Conservation (phyloP, 2,113 vertebrate genomes). For the Microcebus lehilahytsara region DNA sequence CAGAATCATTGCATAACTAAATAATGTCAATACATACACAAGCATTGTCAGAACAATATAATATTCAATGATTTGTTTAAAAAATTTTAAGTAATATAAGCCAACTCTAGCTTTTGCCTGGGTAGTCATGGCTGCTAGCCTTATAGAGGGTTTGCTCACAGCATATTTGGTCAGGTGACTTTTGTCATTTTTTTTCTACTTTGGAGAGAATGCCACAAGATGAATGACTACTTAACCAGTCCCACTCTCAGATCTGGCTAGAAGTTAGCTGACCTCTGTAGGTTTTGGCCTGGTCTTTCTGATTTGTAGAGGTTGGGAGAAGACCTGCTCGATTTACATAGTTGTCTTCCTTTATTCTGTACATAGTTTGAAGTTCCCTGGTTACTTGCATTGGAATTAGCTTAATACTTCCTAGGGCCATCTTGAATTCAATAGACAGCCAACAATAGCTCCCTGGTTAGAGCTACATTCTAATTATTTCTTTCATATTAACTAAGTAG, state of each 20-base stretch:
- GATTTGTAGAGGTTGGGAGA: background rate
- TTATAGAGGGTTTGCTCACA: background rate
- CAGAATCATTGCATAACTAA: background rate
- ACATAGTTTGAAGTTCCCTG: background rate
- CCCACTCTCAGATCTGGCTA: background rate
- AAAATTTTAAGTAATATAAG: background rate
- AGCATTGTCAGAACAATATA: background rate
- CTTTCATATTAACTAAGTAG: background rate
- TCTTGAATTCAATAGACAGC: background rate
- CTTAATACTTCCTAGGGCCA: background rate
- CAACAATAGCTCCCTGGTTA: background rate
- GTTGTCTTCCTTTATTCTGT: background rate
- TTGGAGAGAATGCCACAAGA: background rate
- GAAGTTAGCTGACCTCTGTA: background rate
- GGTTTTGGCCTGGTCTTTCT: background rate
- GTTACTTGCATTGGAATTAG: background rate
- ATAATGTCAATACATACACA: background rate
- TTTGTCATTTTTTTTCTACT: background rate
- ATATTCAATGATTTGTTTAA: background rate
- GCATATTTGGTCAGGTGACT: background rate
- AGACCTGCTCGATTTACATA: background rate
- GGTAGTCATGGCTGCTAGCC: background rate
- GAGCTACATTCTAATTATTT: background rate
- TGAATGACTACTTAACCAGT: background rate
- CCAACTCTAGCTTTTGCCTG: background rate